A percentile compares a stretch with the other conserved stretches of the same genome.
Conservation (phyloP, 2,888 invertebrate species). For the Eurois occulta region DNA sequence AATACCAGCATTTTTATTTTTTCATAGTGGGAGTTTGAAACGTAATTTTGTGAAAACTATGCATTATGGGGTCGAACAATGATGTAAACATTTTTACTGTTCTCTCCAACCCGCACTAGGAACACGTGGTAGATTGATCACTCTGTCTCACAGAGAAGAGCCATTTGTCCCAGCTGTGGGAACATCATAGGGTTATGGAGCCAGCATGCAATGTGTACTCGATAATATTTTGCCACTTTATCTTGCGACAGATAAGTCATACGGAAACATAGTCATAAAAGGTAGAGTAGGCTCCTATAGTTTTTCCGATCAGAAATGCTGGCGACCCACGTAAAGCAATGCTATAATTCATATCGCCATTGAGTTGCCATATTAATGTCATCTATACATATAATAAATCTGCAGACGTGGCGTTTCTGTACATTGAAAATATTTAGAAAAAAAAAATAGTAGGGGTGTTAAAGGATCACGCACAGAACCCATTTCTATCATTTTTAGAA, state of each 20-base stretch:
- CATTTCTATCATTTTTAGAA: too few species aligned
- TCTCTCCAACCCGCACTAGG: background rate
- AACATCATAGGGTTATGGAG: background rate
- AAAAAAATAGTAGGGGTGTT: too few species aligned
- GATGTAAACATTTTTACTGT: background rate
- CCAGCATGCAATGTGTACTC: background rate
- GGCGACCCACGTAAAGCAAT: background rate
- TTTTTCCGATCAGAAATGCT: background rate
- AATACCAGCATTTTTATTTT: background rate
- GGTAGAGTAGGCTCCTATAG: background rate
- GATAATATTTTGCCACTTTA: background rate
- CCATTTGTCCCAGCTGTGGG: background rate
- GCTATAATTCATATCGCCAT: background rate
- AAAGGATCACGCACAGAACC: too few species aligned
- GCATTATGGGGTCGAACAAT: background rate
- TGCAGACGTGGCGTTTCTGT: too few species aligned
- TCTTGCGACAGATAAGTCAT: background rate
- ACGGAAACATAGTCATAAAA: background rate
- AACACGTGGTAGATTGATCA: background rate
- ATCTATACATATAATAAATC: too few species aligned
- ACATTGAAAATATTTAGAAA: too few species aligned
- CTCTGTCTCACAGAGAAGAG: background rate
- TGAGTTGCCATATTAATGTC: background rate
- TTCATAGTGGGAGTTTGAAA: too few species aligned
- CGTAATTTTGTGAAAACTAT: background rate